Percentiles rank a stretch among this genome's conserved stretches.
Conservation (phyloP, 2,113 vertebrate species). For the Lynx canadensis region DNA sequence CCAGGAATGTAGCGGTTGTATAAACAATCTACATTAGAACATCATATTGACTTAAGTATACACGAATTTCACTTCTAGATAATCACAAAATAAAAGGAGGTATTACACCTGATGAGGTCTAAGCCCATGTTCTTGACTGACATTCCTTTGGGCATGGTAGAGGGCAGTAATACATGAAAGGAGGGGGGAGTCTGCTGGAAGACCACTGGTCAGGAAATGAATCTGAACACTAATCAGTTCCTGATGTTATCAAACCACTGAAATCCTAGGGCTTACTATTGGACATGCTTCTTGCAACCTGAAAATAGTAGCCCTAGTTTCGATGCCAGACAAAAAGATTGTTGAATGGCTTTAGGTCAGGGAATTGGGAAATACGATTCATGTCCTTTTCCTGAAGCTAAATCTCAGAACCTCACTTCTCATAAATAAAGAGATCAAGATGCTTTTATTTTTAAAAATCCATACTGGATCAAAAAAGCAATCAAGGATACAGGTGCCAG, state of each 20-base stretch:
- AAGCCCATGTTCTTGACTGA: background rate
- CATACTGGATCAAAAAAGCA: constrained; percentile 81
- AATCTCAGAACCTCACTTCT: background rate
- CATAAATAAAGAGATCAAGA: constrained; percentile 45
- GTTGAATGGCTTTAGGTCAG: background rate
- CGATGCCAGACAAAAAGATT: too few relatives aligned
- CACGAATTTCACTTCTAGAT: background rate
- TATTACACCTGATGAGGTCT: background rate
- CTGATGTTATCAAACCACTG: background rate
- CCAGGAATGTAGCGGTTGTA: background rate
- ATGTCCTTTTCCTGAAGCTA: background rate
- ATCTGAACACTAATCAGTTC: background rate
- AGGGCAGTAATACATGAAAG: background rate
- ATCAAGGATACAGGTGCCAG: constrained; percentile 75
- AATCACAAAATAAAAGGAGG: constrained; percentile 11
- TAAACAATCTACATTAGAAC: background rate
- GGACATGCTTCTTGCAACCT: too few relatives aligned
- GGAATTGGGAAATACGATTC: background rate
- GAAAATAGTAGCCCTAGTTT: too few relatives aligned
- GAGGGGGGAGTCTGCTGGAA: background rate
- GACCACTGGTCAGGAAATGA: background rate
- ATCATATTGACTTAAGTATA: background rate
- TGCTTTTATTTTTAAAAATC: constrained; percentile 79
- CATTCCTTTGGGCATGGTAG: background rate
- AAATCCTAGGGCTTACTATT: too few relatives aligned